phyloP scores from a whole-genome alignment of 2,888 invertebrate genomes.

The Myopa testacea region DNA sequence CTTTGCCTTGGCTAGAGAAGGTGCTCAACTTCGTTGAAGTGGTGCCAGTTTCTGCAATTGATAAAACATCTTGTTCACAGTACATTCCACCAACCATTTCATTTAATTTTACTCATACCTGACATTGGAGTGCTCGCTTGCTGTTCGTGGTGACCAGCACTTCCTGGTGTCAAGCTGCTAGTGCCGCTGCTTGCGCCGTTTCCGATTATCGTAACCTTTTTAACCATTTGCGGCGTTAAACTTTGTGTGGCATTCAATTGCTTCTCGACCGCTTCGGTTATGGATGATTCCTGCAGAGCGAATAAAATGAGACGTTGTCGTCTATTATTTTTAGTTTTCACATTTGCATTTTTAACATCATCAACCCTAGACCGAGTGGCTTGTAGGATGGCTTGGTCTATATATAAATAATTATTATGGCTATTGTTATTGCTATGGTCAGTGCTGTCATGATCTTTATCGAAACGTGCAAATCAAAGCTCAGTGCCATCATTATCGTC shows the following conservation, averaged over 20 bases:
- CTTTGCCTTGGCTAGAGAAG: conserved; percentile 74
- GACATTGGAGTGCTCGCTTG: conserved; percentile 67
- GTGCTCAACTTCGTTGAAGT: conserved; percentile 74
- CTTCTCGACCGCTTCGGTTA: conserved; percentile 88
- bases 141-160: conserved; percentile 62
- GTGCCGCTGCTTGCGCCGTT: conserved; percentile 49
- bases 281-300: conserved; percentile 69
- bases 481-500: conserved; percentile 55
- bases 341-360: conserved; percentile 48
- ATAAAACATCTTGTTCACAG: conserved; percentile 2
- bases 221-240: conserved; percentile 68
- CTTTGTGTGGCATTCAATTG: conserved; percentile 79
- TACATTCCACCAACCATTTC: too few relatives aligned
- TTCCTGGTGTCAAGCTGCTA: conserved; percentile 46
- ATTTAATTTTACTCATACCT: conserved; percentile 54
- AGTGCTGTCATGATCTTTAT: conserved; percentile 48
- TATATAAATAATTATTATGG: conserved; percentile 47
- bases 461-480: conserved; percentile 53
- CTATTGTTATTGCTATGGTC: conserved; percentile 48
- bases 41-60: conserved; percentile 68
- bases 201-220: conserved; percentile 60
- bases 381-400: conserved; percentile 17
- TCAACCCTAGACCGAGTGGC: conserved; percentile 38
- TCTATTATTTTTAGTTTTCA: conserved; percentile 60
- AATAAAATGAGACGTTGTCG: conserved; percentile 66